Base-by-base conservation (phyloP, 2,888 invertebrate species). In the Stenoptilia bipunctidactyla region DNA sequence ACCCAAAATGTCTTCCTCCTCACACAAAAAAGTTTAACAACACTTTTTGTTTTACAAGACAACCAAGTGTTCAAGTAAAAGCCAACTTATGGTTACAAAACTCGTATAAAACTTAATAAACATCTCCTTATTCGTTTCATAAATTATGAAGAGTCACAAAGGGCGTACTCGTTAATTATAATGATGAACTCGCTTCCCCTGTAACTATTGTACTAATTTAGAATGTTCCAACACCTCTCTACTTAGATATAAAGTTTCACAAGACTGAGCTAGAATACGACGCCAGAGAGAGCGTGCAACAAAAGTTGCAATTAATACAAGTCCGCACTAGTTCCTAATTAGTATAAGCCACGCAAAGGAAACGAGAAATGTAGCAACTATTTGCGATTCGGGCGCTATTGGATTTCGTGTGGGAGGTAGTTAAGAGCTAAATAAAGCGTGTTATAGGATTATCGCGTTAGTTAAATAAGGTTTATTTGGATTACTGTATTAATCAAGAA, bases 241-340 rank as follows among this genome's bases (percentile, higher is more conserved):
- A 25, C 25, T 12, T n/a, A 30, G 12, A 12, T 9, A 30, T 30
- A 30, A 30, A n/a, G n/a, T 30, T 30, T 30, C 30, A 30, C 30
- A 30, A 36, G 50, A 47, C 40, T 38, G 38, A 35, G 25, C 36
- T 40, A 41, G 20, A 8, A 41, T 37, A 38, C 30, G 30, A n/a
- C 3, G 14, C 34, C 4, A 34, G 56, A 58, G 58, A 56, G 52
- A 54, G 56, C 55, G 63, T 58, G 56, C 57, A 61, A 64, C 65
- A 65, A 58, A 55, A 58, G 55, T 53, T 56, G 66, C 68, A 70
- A 80, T 82, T 82, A 80, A 79, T 82, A 62, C 77, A 72, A 67
- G 77, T 79, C 77, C 71, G 65, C 58, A 64, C 66, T 54, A 56
- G 60, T 59, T 57, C 63, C 71, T 82, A 80, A 80, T 82, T 82